Conservation (phyloP, 2,888 invertebrate genomes). For the Andrena haemorrhoa region DNA sequence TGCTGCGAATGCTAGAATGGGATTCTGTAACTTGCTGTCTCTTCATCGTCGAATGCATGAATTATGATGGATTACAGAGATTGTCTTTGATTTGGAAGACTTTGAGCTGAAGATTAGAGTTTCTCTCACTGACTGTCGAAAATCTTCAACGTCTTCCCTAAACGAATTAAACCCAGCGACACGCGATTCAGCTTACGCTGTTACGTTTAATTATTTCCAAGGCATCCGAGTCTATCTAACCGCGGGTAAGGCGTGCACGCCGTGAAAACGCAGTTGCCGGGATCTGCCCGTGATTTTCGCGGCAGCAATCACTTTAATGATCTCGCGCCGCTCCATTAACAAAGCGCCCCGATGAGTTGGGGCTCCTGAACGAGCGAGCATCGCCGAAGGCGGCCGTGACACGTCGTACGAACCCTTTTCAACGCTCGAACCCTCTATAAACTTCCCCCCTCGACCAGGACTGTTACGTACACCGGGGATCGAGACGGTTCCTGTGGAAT, state of each 20-base stretch:
- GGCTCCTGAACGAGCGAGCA: constrained; percentile 27
- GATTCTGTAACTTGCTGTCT: too few species aligned
- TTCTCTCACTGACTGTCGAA: too few species aligned
- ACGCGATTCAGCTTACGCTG: neutral
- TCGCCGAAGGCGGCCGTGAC: constrained; percentile 33
- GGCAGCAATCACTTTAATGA: constrained; percentile 46
- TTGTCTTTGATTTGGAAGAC: too few species aligned
- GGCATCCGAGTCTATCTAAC: neutral
- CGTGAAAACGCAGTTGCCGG: constrained; percentile 12
- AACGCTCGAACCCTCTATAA: constrained; percentile 36
- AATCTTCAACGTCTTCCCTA: neutral
- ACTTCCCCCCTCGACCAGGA: constrained; percentile 4
- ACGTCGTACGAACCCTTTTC: constrained; percentile 46
- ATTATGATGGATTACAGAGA: too few species aligned
- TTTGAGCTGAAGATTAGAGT: too few species aligned
- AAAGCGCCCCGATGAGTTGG: constrained; percentile 31
- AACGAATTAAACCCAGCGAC: constrained; percentile 2
- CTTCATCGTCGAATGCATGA: too few species aligned
- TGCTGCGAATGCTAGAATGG: too few species aligned
- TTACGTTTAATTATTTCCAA: constrained; percentile 23
- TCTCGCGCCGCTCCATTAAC: constrained; percentile 47
- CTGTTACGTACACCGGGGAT: constrained; percentile 25
- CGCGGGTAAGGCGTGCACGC: constrained; percentile 1
- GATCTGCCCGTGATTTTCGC: constrained; percentile 29
- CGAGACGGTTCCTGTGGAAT: constrained; percentile 11